Evolutionary conservation across 2,113 vertebrate species (phyloP).

Genomic region (Charina bottae): DNA sequence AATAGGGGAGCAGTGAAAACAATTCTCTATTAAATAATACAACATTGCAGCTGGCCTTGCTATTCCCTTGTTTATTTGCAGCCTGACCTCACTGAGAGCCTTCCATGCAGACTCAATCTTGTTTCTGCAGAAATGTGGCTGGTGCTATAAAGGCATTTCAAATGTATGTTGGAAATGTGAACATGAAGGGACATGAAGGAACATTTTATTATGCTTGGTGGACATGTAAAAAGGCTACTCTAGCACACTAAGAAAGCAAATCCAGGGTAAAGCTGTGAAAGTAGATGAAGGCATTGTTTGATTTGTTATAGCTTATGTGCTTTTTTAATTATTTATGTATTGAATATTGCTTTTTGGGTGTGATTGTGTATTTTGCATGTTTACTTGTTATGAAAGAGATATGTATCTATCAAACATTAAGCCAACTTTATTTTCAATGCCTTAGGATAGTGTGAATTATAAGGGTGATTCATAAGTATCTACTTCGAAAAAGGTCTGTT

Average conservation of each 20-base stretch:
- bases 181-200: too few species aligned
- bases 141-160: background rate
- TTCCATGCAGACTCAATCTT: conserved; percentile 39
- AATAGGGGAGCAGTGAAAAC: conserved; percentile 37
- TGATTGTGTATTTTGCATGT: background rate
- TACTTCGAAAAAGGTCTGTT: background rate
- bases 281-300: background rate
- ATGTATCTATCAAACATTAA: background rate
- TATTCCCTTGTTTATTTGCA: conserved; percentile 35
- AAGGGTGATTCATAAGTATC: background rate
- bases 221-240: background rate
- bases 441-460: background rate
- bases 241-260: background rate
- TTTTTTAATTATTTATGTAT: background rate
- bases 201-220: too few species aligned
- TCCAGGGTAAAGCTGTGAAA: background rate
- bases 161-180: too few species aligned
- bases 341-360: background rate
- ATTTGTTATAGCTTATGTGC: background rate
- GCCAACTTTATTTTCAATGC: background rate
- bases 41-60: conserved; percentile 27
- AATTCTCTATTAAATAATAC: conserved; percentile 54
- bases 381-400: background rate
- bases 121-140: background rate
- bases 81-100: conserved; percentile 37